Evolutionary conservation across 2,797 vertebrate species (phyloP), one percentile per base, ranked within the genome.

Genomic region (Sitta carolinensis): DNA sequence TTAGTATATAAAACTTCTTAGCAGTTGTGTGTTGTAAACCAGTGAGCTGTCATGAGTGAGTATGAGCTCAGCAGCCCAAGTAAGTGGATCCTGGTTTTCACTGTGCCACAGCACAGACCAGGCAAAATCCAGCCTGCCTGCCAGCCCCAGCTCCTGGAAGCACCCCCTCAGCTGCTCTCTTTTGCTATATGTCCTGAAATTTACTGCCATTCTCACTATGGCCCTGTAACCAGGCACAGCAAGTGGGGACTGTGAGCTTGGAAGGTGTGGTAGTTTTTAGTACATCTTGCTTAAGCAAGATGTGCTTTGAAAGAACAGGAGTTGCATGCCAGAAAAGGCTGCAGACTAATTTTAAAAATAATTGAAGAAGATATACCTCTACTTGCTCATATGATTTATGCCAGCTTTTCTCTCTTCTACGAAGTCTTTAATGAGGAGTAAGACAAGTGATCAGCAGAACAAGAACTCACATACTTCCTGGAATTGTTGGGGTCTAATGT

Each of bases 401-500:
- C 42, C 38, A 89, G 87, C 30, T 80, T 88, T 72, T 45, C 38
- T 84, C 7, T 89, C 48, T 48, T 94, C 59, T 58, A 64, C 0
- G 0, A 26, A 75, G 32, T 52, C 69, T 73, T 52, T 29, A 82
- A 67, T 27, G 52, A 72, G 47, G 32, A 84, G 69, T 70, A 84
- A 73, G 55, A 80, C 45, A 42, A 91, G 43, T 3, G 11, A 88
- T 75, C 61, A 67, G 50, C 66, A 76, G 74, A 48, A 72, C 23
- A 38, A 89, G 58, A 93, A 70, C 29, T 76, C 50, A 7, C 89
- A 64, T 23, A 4, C 38, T 93, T 96, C 93, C 91, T 80, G 77
- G 78, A 96, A 95, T 47, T 58, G 64, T 55, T 76, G 55, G 42
- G 40, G 4, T 92, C 95, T 95, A 95, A 87, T 61, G 74, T 62